Evolutionary conservation across 2,888 invertebrate genomes (phyloP).

Genomic region (Thysanoteuthis rhombus): DNA sequence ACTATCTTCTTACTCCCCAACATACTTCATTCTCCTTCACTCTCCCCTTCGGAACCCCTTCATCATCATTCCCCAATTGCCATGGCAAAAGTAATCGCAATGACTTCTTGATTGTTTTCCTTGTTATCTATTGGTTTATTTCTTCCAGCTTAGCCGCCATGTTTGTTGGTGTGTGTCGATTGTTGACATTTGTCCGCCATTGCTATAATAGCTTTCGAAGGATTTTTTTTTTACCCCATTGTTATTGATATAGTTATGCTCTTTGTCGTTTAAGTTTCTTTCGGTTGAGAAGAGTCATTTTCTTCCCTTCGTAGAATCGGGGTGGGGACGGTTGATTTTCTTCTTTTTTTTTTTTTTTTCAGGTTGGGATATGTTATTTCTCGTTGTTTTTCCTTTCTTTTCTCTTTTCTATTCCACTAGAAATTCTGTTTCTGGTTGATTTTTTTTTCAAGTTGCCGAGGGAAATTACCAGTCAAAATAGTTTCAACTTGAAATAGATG

Average conservation of each 20-base stretch:
- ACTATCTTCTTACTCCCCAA: too few relatives aligned
- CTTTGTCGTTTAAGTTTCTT: neutral
- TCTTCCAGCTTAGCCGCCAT: neutral
- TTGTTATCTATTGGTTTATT: neutral
- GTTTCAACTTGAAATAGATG: conserved; percentile 12
- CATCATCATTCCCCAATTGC: neutral
- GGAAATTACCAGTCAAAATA: neutral
- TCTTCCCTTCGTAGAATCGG: too few relatives aligned
- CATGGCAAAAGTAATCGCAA: neutral
- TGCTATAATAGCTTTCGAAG: neutral
- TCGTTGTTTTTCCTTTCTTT: too few relatives aligned
- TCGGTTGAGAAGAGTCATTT: neutral
- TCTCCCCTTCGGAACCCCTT: neutral
- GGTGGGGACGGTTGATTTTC: too few relatives aligned
- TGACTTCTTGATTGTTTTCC: neutral
- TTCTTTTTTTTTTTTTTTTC: too few relatives aligned
- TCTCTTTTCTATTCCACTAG: too few relatives aligned
- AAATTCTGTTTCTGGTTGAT: too few relatives aligned
- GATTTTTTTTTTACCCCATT: too few relatives aligned
- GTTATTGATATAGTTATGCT: neutral
- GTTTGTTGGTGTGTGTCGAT: neutral
- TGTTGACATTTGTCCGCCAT: neutral
- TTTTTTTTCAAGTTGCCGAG: neutral
- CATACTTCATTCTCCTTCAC: too few relatives aligned
- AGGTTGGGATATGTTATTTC: too few relatives aligned